Conservation (phyloP, 1,140 invertebrate genomes). For the Heliconius eleuchia region DNA sequence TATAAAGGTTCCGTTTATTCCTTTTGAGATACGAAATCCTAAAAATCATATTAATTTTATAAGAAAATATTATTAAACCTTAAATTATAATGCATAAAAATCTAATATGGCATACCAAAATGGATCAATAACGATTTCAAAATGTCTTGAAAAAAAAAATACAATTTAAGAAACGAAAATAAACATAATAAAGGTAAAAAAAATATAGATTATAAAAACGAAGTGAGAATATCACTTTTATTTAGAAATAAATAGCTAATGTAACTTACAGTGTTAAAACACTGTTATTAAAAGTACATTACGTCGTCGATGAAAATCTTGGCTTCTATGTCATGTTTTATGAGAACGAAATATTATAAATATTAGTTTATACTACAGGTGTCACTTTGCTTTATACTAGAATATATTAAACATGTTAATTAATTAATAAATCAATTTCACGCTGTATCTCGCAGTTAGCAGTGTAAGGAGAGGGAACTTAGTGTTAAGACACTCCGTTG, state of each 20-base stretch:
- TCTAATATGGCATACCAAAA: too few species aligned
- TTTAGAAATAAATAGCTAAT: neutral
- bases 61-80: too few species aligned
- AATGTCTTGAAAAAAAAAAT: too few species aligned
- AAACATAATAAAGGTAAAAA: neutral
- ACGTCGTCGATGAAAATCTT: conserved; percentile 17
- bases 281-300: conserved; percentile 33
- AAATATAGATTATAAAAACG: neutral
- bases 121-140: too few species aligned
- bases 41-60: too few species aligned
- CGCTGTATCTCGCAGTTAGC: too few species aligned
- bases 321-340: neutral
- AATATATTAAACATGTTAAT: neutral
- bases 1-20: too few species aligned
- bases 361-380: neutral
- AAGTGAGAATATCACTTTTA: neutral
- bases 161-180: too few species aligned
- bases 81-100: too few species aligned
- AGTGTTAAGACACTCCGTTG: too few species aligned
- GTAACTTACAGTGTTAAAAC: neutral
- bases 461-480: too few species aligned
- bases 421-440: neutral
- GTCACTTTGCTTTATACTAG: neutral
- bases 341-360: neutral
- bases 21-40: too few species aligned